A percentile compares a stretch with the other conserved stretches of the same genome.
Conservation (phyloP, 2,113 vertebrate genomes). For the Urocynchramus pylzowi region DNA sequence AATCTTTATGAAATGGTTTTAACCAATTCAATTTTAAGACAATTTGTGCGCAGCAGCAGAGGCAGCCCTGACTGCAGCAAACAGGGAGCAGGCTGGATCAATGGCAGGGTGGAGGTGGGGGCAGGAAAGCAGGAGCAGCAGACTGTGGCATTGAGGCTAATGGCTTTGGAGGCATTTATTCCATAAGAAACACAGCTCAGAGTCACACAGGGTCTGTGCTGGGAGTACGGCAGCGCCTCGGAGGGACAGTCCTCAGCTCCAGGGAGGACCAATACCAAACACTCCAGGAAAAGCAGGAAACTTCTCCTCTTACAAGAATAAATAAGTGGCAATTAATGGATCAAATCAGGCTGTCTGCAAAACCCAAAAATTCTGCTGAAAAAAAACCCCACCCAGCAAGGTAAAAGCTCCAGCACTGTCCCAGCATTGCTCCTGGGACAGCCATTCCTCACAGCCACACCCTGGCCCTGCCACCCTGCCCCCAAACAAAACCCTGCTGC, state of each 20-base stretch:
- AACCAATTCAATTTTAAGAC: conserved; percentile 18
- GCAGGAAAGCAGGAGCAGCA: conserved; percentile 53
- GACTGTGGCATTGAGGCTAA: conserved; percentile 40
- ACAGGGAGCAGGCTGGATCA: conserved; percentile 23
- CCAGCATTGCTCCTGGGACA: background rate
- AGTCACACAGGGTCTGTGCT: background rate
- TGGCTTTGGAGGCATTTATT: conserved; percentile 28
- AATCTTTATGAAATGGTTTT: background rate
- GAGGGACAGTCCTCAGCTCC: background rate
- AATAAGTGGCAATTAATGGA: background rate
- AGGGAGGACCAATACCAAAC: background rate
- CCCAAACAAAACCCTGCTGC: background rate
- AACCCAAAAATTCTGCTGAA: background rate
- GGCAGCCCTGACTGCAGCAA: conserved; percentile 6
- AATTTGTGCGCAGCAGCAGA: background rate
- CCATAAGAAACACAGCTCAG: background rate
- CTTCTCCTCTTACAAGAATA: background rate
- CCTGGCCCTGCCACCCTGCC: background rate
- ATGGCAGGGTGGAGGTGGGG: conserved; percentile 13
- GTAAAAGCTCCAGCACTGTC: background rate
- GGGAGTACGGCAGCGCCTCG: rapidly evolving
- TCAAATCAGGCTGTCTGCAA: background rate
- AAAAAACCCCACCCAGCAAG: rapidly evolving
- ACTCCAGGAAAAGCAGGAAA: background rate
- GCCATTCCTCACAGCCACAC: background rate